These are phyloP conservation scores for Nomada fabriciana DNA, from an alignment of 2,888 invertebrate species.

Conservation along the genomic window DNA sequence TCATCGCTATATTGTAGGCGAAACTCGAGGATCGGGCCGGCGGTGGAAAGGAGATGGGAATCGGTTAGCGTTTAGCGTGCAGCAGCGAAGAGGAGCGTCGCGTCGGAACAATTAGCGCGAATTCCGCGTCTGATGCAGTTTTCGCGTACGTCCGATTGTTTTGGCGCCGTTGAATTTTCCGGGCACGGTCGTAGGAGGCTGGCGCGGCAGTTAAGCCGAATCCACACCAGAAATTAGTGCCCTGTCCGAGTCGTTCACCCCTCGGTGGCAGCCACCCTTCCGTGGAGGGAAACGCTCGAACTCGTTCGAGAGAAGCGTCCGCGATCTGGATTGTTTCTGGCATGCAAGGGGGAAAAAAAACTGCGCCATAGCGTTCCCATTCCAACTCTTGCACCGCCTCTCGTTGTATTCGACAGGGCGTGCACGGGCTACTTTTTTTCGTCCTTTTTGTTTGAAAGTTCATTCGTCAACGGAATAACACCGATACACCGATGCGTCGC, in stretches of 20 bases:
- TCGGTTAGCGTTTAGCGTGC: constrained; percentile 20
- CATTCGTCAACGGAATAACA: constrained; percentile 46
- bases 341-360: constrained; percentile 31
- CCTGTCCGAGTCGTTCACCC: constrained; percentile 17
- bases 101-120: constrained; percentile 77
- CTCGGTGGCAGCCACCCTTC: neutral
- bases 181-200: constrained; percentile 37
- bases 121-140: constrained; percentile 80
- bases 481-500: constrained; percentile 20
- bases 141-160: constrained; percentile 79
- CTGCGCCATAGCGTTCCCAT: constrained; percentile 8
- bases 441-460: constrained; percentile 15
- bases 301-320: constrained; percentile 39
- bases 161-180: constrained; percentile 69
- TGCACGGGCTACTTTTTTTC: too few relatives aligned
- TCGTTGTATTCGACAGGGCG: too few relatives aligned
- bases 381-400: neutral
- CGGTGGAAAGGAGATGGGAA: constrained; percentile 14
- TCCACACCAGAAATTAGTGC: constrained; percentile 74
- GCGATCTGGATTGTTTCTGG: constrained; percentile 59
- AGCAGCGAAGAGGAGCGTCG: constrained; percentile 35
- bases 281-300: constrained; percentile 10
- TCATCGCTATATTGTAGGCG: constrained; percentile 69
- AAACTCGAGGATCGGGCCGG: constrained; percentile 35
- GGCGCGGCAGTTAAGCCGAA: constrained; percentile 70